Conservation (phyloP, 2,888 invertebrate genomes). For the Dascillus cervinus region DNA sequence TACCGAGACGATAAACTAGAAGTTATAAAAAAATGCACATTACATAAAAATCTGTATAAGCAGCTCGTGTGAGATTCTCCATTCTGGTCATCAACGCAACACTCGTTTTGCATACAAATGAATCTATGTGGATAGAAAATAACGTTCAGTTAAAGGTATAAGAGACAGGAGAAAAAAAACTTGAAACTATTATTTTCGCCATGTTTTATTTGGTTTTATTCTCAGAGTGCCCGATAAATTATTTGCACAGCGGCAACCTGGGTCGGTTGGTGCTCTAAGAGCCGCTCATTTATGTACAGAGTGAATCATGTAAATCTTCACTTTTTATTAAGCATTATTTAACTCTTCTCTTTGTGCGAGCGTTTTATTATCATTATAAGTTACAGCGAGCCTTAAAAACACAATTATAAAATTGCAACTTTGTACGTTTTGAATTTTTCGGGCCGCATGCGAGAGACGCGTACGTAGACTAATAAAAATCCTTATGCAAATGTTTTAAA, state of each 20-base stretch:
- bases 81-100: slow-evolving; percentile 10
- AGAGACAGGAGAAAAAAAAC: slow-evolving; percentile 10
- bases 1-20: too few species aligned
- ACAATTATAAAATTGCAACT: slow-evolving; percentile 4
- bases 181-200: slow-evolving; percentile 13
- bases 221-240: slow-evolving; percentile 13
- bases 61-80: slow-evolving; percentile 9
- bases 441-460: slow-evolving; percentile 1
- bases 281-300: slow-evolving; percentile 12
- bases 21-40: too few species aligned
- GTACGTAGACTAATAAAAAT: slow-evolving; percentile 12
- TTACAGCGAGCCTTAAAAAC: slow-evolving; percentile 8
- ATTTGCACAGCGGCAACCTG: slow-evolving; percentile 14
- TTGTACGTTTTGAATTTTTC: slow-evolving; percentile 3
- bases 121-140: slow-evolving; percentile 11
- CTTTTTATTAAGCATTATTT: slow-evolving; percentile 11
- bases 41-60: too few species aligned
- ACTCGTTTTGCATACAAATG: slow-evolving; percentile 16
- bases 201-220: slow-evolving; percentile 14
- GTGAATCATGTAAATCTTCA: slow-evolving; percentile 12
- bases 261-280: slow-evolving; percentile 13
- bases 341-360: slow-evolving; percentile 9
- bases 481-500: slow-evolving; percentile 35
- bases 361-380: slow-evolving; percentile 13
- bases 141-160: too few species aligned